Evolutionary conservation across 2,888 invertebrate species (phyloP).

Genomic region (Drosophila aldrichi): DNA sequence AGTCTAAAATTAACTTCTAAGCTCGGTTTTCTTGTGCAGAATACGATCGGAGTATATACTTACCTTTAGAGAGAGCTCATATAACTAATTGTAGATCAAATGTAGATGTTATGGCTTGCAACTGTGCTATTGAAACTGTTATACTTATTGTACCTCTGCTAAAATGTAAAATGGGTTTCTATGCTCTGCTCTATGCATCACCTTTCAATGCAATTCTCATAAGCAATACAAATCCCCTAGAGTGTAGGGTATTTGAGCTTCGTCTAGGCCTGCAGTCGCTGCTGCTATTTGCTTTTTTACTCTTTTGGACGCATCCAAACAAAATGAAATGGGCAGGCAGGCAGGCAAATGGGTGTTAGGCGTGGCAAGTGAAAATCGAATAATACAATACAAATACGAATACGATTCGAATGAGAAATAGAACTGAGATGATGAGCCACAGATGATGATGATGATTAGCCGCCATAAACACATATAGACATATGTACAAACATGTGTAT

Average conservation of each 20-base stretch:
- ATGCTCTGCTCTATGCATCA: too few relatives aligned
- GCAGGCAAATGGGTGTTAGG: conserved; percentile 17
- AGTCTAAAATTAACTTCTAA: too few relatives aligned
- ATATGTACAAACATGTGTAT: conserved; percentile 67
- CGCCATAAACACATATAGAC: conserved; percentile 74
- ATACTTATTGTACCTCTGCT: too few relatives aligned
- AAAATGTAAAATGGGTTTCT: too few relatives aligned
- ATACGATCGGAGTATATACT: too few relatives aligned
- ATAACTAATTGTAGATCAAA: too few relatives aligned
- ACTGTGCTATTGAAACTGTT: too few relatives aligned
- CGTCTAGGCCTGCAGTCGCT: neutral
- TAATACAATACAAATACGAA: conserved; percentile 45
- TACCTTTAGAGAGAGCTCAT: too few relatives aligned
- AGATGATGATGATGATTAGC: conserved; percentile 70
- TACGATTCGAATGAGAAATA: conserved; percentile 49
- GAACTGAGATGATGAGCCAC: conserved; percentile 53
- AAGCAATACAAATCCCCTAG: too few relatives aligned
- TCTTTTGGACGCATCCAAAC: conserved; percentile 25
- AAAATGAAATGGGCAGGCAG: conserved; percentile 25
- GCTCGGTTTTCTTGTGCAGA: too few relatives aligned
- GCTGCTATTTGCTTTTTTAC: conserved; percentile 3
- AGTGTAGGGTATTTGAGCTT: conserved; percentile 1
- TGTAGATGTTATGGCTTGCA: too few relatives aligned
- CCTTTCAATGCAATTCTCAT: too few relatives aligned
- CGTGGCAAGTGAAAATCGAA: conserved; percentile 51